These are phyloP conservation scores for Bradypodion ventrale DNA, from an alignment of 2,797 vertebrate genomes.

Conservation along the genomic window DNA sequence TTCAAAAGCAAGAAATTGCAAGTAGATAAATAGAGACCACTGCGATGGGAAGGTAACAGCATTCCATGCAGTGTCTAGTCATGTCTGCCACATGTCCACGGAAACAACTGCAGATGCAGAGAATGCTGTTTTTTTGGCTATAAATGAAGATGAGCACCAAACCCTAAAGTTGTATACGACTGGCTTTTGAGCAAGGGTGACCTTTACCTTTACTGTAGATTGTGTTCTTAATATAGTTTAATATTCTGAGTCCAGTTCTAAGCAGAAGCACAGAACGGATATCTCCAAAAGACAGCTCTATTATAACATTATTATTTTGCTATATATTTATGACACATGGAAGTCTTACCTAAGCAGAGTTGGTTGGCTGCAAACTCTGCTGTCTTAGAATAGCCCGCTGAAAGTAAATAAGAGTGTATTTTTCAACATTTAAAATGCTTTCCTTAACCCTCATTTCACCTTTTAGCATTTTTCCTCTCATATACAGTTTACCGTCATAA, in stretches of 20 bases:
- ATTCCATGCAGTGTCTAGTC: too few species aligned
- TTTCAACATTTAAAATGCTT: rapidly evolving
- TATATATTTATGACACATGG: neutral
- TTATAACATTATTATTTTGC: constrained; percentile 10
- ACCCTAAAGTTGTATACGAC: too few species aligned
- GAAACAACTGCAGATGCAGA: too few species aligned
- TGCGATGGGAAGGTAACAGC: too few species aligned
- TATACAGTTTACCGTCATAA: constrained; percentile 1
- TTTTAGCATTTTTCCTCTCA: neutral
- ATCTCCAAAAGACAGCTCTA: neutral
- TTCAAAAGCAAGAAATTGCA: too few species aligned
- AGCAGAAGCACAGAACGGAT: neutral
- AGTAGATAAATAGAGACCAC: too few species aligned
- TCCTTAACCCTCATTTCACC: neutral
- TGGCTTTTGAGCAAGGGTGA: too few species aligned
- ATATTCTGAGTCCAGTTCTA: neutral
- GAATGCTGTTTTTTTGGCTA: too few species aligned
- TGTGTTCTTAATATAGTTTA: neutral
- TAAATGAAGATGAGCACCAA: too few species aligned
- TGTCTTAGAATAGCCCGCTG: neutral
- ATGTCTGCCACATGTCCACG: too few species aligned
- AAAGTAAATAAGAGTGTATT: neutral
- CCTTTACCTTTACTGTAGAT: too few species aligned
- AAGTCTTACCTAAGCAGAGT: neutral
- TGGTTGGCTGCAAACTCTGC: neutral